phyloP scores from a whole-genome alignment of 2,113 vertebrate species.

The Forbesichthys agassizii region DNA sequence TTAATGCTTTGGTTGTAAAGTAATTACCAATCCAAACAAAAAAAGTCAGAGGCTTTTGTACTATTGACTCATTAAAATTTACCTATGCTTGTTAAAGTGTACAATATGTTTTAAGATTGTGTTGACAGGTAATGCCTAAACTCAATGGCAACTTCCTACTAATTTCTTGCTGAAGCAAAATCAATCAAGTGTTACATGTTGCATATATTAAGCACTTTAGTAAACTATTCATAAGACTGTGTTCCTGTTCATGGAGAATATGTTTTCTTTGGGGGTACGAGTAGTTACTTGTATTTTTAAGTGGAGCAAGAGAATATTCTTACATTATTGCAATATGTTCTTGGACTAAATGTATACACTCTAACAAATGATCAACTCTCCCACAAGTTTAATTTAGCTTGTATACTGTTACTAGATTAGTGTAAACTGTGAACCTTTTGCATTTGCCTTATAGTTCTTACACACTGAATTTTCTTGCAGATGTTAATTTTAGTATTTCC shows the following conservation, averaged over 20 bases:
- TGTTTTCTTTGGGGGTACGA: conserved; percentile 2
- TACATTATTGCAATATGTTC: conserved; percentile 1
- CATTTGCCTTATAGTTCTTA: conserved; percentile 60
- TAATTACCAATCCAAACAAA: background rate
- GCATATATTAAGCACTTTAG: conserved; percentile 67
- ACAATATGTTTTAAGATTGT: conserved; percentile 48
- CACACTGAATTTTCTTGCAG: conserved; percentile 54
- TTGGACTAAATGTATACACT: conserved; percentile 24
- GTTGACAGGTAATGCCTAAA: conserved; percentile 60
- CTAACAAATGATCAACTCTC: conserved; percentile 19
- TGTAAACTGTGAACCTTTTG: conserved; percentile 69
- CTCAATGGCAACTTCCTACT: conserved; percentile 33
- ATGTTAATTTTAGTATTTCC: conserved; percentile 35
- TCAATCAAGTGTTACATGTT: conserved; percentile 28
- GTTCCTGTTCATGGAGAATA: conserved; percentile 12
- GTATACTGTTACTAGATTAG: conserved; percentile 30
- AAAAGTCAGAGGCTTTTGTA: background rate
- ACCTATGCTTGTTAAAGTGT: conserved; percentile 54
- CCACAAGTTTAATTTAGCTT: background rate
- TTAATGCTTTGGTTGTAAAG: conserved; percentile 15
- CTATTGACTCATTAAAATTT: conserved; percentile 11
- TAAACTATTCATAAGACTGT: conserved; percentile 21
- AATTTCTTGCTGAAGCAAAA: conserved; percentile 43
- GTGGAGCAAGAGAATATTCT: conserved; percentile 16
- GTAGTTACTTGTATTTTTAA: background rate